Base-by-base conservation (phyloP, 2,888 invertebrate species). In the Thereva nobilitata region DNA sequence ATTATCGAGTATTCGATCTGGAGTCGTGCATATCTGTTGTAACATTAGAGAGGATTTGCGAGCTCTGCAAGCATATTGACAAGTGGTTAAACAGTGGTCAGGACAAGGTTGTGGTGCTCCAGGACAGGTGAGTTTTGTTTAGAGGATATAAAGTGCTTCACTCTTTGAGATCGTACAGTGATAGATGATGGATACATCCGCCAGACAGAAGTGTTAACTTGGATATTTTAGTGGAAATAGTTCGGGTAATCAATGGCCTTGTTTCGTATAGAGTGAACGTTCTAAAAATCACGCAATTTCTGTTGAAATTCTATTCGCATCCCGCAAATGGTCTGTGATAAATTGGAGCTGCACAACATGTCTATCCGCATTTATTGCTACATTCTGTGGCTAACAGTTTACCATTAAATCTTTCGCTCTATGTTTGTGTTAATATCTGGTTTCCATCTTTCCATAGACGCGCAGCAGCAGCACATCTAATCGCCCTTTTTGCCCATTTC, bases 11-110 rank as follows among this genome's bases (percentile, higher is more conserved):
- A 54, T 74, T 74, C 68, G 74, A 75, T 72, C 72, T 75, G 41
- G 74, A 74, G 68, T 74, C 74, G 61, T 75, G 74, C 64, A 72
- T 75, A 45, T 72, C 74, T 55, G 71, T 73, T 54, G 73, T 75
- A 44, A 94, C 95, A 49, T 84, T 96, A 67, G 95, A 95, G 80
- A 84, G 90, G 72, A 86, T 96, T 37, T 96, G 95, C 80, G 91
- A 92, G 71, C 89, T 95, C 67, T 96, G 95, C 84, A 95, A 95
- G 80, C 91, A 93, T 76, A 90, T 96, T 75, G 95, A 96, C 82
- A 90, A 92, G 75, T 96, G 95, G 94, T 84, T 95, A 61, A 89
- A 90, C 56, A 89, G 87, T 57, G 90, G 92, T 76, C 86, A 90
- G 23, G 90, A 90, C 79, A 89, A 94, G 77, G 92, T 95, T 71